Evolutionary conservation across 2,797 vertebrate genomes (phyloP).

Genomic region (Kryptolebias ocellatus): DNA sequence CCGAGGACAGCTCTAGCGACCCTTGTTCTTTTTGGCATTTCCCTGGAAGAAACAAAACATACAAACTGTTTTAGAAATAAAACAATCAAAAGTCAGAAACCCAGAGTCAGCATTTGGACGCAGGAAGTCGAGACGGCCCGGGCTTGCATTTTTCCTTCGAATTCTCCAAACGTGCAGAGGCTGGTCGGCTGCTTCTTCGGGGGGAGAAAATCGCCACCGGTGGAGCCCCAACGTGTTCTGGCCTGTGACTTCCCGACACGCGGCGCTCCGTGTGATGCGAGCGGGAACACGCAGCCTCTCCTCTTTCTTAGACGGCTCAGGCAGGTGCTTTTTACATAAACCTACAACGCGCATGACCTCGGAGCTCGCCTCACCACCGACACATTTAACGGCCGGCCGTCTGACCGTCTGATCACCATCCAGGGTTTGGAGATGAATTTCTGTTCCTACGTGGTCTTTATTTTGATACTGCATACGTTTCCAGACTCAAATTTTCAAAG

Average conservation of each 20-base stretch:
- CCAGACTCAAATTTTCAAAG: too few relatives aligned
- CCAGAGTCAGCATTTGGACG: constrained; percentile 8
- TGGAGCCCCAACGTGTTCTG: constrained; percentile 44
- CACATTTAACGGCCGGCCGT: constrained; percentile 31
- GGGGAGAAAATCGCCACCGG: constrained; percentile 50
- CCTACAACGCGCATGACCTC: constrained; percentile 26
- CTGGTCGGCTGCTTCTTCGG: constrained; percentile 34
- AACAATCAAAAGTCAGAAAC: neutral
- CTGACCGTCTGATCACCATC: constrained; percentile 27
- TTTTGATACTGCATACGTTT: too few relatives aligned
- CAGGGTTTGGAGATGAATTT: neutral
- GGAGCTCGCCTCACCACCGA: constrained; percentile 38
- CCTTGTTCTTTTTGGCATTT: constrained; percentile 97
- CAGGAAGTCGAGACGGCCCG: neutral
- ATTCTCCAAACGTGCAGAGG: constrained; percentile 46
- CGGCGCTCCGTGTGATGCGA: constrained; percentile 28
- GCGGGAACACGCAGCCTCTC: constrained; percentile 56
- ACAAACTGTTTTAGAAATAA: neutral
- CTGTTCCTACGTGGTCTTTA: too few relatives aligned
- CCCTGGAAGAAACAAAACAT: constrained; percentile 79
- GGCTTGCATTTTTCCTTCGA: constrained; percentile 6
- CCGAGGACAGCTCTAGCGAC: constrained; percentile 81
- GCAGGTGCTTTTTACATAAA: constrained; percentile 75
- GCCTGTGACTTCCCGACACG: constrained; percentile 48
- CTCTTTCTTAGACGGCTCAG: constrained; percentile 59